These are phyloP conservation scores for Drosophila sulfurigaster DNA, from an alignment of 1,140 invertebrate genomes.

Conservation along the genomic window DNA sequence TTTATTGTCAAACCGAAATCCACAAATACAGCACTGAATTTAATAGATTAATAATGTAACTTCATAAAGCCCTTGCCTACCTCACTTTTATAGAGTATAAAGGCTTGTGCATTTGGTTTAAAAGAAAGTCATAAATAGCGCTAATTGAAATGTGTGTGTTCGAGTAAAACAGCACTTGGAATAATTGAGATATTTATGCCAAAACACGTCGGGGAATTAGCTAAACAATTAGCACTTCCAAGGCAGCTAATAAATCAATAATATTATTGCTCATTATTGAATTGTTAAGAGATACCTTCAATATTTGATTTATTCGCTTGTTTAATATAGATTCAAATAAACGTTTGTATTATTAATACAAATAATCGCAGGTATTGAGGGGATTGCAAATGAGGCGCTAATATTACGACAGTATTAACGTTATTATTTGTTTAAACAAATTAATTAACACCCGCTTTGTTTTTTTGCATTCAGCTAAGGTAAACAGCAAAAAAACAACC, in stretches of 20 bases:
- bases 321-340: too few species aligned
- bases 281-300: constrained; percentile 10
- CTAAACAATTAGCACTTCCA: not conserved
- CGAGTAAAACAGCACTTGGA: not conserved
- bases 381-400: constrained; percentile 40
- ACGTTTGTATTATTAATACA: constrained; percentile 1
- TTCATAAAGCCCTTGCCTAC: too few species aligned
- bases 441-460: constrained; percentile 71
- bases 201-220: constrained; percentile 9
- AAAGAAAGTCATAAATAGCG: not conserved
- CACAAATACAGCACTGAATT: too few species aligned
- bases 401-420: constrained; percentile 24
- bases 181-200: constrained; percentile 25
- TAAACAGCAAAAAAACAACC: constrained; percentile 25
- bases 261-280: not conserved
- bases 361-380: not conserved
- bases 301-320: constrained; percentile 12
- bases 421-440: constrained; percentile 57
- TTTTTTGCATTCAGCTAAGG: constrained; percentile 57
- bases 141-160: constrained; percentile 10
- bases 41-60: too few species aligned
- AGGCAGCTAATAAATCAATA: constrained; percentile 17
- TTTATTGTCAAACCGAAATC: too few species aligned
- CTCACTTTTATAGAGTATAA: not conserved
- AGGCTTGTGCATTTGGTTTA: not conserved